These are phyloP conservation scores for Holotrichia oblita DNA, from an alignment of 1,140 invertebrate genomes.

Conservation along the genomic window DNA sequence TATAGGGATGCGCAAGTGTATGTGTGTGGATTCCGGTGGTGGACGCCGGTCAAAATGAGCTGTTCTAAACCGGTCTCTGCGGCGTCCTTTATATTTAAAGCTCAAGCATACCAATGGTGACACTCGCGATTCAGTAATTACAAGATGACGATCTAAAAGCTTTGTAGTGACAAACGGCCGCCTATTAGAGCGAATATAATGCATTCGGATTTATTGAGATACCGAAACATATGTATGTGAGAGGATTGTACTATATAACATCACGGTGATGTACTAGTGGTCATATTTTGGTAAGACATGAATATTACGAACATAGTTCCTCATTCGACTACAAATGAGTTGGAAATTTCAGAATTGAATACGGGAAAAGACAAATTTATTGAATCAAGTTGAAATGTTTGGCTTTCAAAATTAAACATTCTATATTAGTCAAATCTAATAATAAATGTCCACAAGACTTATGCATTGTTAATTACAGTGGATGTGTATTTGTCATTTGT, in stretches of 20 bases:
- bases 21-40: not conserved
- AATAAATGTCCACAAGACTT: no score
- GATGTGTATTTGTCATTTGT: no score
- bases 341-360: not conserved
- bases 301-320: not conserved
- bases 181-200: constrained; percentile 4
- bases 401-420: no score
- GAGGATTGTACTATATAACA: not conserved
- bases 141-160: constrained; percentile 33
- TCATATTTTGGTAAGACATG: constrained; percentile 7
- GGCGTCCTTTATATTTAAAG: constrained; percentile 28
- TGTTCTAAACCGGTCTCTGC: constrained; percentile 9
- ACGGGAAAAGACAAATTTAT: no score
- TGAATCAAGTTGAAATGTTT: no score
- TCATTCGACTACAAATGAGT: not conserved
- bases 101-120: not conserved
- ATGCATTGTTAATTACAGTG: no score
- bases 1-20: not conserved
- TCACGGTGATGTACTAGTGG: not conserved
- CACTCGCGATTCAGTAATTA: constrained; percentile 25
- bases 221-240: not conserved
- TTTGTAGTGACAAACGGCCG: constrained; percentile 20
- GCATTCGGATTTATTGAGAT: constrained; percentile 23
- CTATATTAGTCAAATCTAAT: no score
- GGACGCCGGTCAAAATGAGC: constrained; percentile 13